Conservation (phyloP, 1,140 invertebrate genomes). For the Drosophila pallidifrons region DNA sequence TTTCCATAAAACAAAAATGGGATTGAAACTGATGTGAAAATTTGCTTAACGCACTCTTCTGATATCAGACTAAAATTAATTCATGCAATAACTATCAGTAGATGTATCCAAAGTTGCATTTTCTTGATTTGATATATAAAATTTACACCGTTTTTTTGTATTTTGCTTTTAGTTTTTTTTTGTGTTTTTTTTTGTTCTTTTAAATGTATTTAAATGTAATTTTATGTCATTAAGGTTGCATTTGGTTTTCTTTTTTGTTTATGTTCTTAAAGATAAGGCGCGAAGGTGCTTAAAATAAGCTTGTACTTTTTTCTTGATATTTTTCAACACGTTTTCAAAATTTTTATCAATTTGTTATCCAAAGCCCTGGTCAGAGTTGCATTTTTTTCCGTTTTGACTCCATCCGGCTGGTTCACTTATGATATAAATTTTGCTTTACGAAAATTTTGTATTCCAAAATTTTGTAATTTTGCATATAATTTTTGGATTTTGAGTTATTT, state of each 20-base stretch:
- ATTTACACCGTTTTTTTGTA: constrained; percentile 54
- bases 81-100: constrained; percentile 68
- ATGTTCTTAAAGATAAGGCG: constrained; percentile 89
- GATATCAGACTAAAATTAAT: constrained; percentile 50
- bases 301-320: constrained; percentile 90
- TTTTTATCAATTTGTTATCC: constrained; percentile 68
- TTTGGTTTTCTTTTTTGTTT: constrained; percentile 79
- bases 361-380: constrained; percentile 32
- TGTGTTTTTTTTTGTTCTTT: constrained; percentile 62
- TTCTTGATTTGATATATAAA: constrained; percentile 52
- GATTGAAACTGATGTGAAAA: constrained; percentile 45
- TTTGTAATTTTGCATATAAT: constrained; percentile 79
- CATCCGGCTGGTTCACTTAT: constrained; percentile 57
- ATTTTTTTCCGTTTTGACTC: constrained; percentile 38
- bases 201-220: constrained; percentile 78
- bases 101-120: constrained; percentile 70
- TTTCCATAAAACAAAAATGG: constrained; percentile 88
- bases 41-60: constrained; percentile 40
- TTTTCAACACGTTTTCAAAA: constrained; percentile 84
- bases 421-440: constrained; percentile 72
- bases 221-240: constrained; percentile 64
- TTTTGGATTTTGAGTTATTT: constrained; percentile 77
- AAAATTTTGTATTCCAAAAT: constrained; percentile 80
- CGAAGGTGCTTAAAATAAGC: constrained; percentile 90
- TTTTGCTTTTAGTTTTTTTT: constrained; percentile 53